Evolutionary conservation across 2,113 vertebrate genomes (phyloP).

Genomic region (Lycaon pictus): DNA sequence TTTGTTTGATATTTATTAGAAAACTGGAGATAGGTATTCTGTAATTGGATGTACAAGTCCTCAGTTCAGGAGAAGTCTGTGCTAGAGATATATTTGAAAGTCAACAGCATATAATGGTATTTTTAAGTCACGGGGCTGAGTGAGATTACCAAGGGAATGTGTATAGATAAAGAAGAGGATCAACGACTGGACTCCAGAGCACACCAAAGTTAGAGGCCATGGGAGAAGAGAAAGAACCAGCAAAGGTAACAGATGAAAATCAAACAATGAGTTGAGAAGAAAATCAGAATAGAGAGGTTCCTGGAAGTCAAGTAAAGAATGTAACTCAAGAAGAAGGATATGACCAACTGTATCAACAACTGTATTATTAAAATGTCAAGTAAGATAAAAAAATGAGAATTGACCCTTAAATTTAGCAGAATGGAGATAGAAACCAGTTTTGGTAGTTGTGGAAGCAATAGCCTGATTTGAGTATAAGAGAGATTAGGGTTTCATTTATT

Average conservation of each 20-base stretch:
- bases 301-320: background rate
- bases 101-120: background rate
- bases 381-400: background rate
- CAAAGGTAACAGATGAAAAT: background rate
- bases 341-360: background rate
- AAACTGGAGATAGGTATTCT: background rate
- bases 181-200: background rate
- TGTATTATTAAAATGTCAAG: background rate
- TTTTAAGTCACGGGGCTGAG: background rate
- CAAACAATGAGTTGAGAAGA: background rate
- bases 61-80: background rate
- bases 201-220: background rate
- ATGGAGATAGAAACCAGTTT: background rate
- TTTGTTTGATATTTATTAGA: background rate
- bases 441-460: background rate
- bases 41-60: background rate
- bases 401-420: background rate
- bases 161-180: background rate
- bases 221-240: background rate
- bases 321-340: background rate
- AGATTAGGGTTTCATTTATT: background rate
- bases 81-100: background rate
- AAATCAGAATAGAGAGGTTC: background rate
- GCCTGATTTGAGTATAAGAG: background rate
- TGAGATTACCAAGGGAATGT: background rate